Conservation (phyloP, 2,113 vertebrate species). For the Catharus fuscescens region DNA sequence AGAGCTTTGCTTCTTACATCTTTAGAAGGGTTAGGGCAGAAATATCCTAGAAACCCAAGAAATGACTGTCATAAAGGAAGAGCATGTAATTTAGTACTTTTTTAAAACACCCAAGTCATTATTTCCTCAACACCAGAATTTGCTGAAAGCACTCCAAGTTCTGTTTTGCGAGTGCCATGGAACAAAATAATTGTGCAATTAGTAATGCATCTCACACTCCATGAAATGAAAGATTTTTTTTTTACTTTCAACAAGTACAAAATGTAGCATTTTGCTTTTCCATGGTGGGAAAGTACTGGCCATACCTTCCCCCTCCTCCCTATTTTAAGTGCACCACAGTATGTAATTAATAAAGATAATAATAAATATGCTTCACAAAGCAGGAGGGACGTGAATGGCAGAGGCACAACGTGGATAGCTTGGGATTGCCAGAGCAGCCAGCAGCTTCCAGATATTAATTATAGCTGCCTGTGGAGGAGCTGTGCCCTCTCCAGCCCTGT, state of each 20-base stretch:
- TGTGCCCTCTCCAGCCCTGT: not conserved
- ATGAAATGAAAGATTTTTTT: slow-evolving; percentile 60
- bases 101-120: slow-evolving; percentile 38
- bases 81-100: slow-evolving; percentile 67
- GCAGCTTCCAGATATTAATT: not conserved
- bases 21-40: slow-evolving; percentile 25
- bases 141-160: slow-evolving; percentile 77
- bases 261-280: slow-evolving; percentile 43
- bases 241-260: slow-evolving; percentile 59
- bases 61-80: slow-evolving; percentile 59
- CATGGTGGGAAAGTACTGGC: not conserved
- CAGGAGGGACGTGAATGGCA: not conserved
- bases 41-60: slow-evolving; percentile 65
- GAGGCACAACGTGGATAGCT: not conserved
- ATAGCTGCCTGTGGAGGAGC: not conserved
- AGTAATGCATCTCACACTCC: slow-evolving; percentile 69
- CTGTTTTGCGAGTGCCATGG: slow-evolving; percentile 35
- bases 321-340: not conserved
- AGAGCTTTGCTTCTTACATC: not conserved
- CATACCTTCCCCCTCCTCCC: not conserved
- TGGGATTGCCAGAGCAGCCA: not conserved
- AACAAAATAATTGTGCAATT: slow-evolving; percentile 78
- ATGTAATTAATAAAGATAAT: not conserved
- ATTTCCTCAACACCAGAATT: slow-evolving; percentile 69
- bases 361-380: not conserved